A percentile compares a stretch with the other conserved stretches of the same genome.
phyloP scores from a whole-genome alignment of 2,888 invertebrate species.

The Cordylochernes scorpioides region DNA sequence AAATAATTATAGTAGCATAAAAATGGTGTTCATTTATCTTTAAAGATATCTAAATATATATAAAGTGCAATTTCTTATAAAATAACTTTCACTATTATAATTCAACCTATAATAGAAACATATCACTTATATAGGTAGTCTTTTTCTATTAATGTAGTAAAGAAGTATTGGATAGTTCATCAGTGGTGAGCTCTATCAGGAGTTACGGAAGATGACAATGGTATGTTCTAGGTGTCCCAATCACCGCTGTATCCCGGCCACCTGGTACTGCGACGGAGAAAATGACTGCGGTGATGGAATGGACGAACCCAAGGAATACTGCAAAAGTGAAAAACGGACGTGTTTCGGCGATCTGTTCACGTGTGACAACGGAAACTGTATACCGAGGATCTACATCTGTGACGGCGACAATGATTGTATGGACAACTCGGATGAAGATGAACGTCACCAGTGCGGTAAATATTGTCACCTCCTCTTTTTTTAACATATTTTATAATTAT shows the following conservation, averaged over 20 bases:
- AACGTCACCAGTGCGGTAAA: slow-evolving; percentile 55
- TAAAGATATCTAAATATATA: too few species aligned
- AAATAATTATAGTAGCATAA: too few species aligned
- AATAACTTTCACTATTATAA: too few species aligned
- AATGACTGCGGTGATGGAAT: slow-evolving; percentile 70
- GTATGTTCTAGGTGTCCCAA: slow-evolving; percentile 28
- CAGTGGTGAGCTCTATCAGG: background rate
- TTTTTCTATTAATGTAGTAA: background rate
- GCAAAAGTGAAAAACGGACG: slow-evolving; percentile 66
- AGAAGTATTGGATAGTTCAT: background rate
- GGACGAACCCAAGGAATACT: slow-evolving; percentile 76
- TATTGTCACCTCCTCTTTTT: too few species aligned
- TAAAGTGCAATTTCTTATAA: too few species aligned
- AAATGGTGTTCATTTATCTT: too few species aligned
- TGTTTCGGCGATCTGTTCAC: slow-evolving; percentile 87
- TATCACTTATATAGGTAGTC: too few species aligned
- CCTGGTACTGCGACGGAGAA: slow-evolving; percentile 90
- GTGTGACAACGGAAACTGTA: slow-evolving; percentile 86
- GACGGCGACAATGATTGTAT: slow-evolving; percentile 84
- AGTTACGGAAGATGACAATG: background rate
- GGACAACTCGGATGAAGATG: slow-evolving; percentile 76
- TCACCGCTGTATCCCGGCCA: slow-evolving; percentile 75
- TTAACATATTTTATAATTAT: too few species aligned
- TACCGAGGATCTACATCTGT: slow-evolving; percentile 75
- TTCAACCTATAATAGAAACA: too few species aligned